Evolutionary conservation across 2,888 invertebrate genomes (phyloP), one percentile per base, ranked within the genome.

Genomic region (Drosophila kanekoi): DNA sequence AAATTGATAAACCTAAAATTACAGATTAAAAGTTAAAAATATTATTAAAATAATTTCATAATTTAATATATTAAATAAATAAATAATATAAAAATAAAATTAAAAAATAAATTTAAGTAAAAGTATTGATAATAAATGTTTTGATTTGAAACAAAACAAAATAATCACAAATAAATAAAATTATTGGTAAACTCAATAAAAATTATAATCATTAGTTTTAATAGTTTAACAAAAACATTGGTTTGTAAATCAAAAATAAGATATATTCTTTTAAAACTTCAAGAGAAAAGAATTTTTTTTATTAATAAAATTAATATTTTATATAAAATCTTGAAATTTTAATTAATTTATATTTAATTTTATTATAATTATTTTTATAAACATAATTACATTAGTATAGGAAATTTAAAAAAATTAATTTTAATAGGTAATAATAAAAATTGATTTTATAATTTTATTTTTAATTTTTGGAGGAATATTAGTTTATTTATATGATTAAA

Each of bases 251-350:
- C 94, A 94, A 94, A 93, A 93, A 92, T 94, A 94, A 93, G 92
- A 91, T 78, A 56, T 67, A 60, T 88, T 92, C 91, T 94, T 94
- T 94, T 93, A 93, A 94, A 94, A 93, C 93, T 93, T 94, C 94
- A 94, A 93, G 93, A 93, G 93, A 93, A 93, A 93, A 92, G 92
- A 68, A 82, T 60, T 9, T 93, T 93, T 93, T 93, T 94, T 93
- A 90, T 94, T 94, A 95, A 95, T 94, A 95, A 95, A 95, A 95
- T 94, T 95, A 94, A 94, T 93, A 94, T 95, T 95, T 95, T 92
- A 76, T 86, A 92, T 93, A 94, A 95, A 95, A 93, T 93, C 93
- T 93, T 94, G 94, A 92, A 71, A 89, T 90, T 90, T 58, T 90
- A 91, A 85, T 79, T 90, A 70, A 76, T 44, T 28, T 88, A 61